phyloP scores from a whole-genome alignment of 2,113 vertebrate species.

The Prietella phreatophila region DNA sequence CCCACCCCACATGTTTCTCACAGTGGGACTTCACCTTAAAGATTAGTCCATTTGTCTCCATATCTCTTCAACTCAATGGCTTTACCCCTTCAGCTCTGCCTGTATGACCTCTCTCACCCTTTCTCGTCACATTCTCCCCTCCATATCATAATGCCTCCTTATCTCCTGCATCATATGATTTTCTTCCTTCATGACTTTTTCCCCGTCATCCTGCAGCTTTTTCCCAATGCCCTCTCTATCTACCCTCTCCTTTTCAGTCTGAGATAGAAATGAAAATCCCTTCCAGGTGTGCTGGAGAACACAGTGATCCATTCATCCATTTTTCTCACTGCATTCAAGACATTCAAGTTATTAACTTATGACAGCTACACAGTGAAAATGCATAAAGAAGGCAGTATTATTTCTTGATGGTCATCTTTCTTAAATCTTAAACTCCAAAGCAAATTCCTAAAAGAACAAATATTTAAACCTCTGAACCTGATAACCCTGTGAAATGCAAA shows the following conservation, averaged over 20 bases:
- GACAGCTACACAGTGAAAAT: background rate
- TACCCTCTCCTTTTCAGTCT: background rate
- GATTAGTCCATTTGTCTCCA: slow-evolving; percentile 46
- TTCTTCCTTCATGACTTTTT: background rate
- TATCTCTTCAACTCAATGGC: slow-evolving; percentile 8
- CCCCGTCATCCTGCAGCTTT: background rate
- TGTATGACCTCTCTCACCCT: slow-evolving; percentile 17
- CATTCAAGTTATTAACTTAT: background rate
- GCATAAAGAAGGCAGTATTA: background rate
- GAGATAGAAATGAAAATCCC: slow-evolving; percentile 30
- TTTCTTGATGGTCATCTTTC: background rate
- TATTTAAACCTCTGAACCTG: background rate
- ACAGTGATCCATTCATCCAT: background rate
- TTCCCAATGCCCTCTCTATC: slow-evolving; percentile 7
- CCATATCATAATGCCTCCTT: slow-evolving; percentile 24
- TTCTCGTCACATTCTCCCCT: background rate
- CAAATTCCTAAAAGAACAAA: background rate
- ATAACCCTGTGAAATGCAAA: background rate
- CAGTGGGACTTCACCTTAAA: slow-evolving; percentile 19
- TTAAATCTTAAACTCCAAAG: background rate
- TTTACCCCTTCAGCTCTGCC: slow-evolving; percentile 39
- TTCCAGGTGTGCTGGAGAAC: slow-evolving; percentile 19
- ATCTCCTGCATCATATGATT: slow-evolving; percentile 20
- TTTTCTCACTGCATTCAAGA: background rate
- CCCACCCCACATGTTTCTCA: slow-evolving; percentile 7